Evolutionary conservation across 2,888 invertebrate species (phyloP).

Genomic region (Leptarthrus brevirostris): DNA sequence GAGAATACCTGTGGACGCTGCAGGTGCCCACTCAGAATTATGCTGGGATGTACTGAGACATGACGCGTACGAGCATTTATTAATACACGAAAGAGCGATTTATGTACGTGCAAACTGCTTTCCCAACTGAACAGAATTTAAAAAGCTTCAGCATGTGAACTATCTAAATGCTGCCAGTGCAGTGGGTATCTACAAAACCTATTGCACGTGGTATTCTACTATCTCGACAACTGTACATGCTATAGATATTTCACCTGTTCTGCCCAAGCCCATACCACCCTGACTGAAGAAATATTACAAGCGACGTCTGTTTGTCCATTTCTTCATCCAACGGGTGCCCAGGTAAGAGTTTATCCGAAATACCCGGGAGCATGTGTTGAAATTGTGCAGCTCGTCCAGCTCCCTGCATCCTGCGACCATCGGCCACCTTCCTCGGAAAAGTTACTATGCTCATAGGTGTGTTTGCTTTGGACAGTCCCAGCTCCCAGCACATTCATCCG

Average conservation of each 20-base stretch:
- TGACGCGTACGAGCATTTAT: slow-evolving; percentile 1
- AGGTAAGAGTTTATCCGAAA: slow-evolving; percentile 24
- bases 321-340: slow-evolving; percentile 17
- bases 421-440: background rate
- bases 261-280: background rate
- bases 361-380: slow-evolving; percentile 15
- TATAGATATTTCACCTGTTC: no score
- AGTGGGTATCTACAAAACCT: no score
- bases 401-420: background rate
- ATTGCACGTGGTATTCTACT: no score
- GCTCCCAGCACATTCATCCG: background rate
- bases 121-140: slow-evolving; percentile 1
- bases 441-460: no score
- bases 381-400: background rate
- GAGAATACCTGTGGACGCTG: background rate
- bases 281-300: background rate
- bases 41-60: no score
- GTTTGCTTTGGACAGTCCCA: background rate
- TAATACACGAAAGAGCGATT: background rate
- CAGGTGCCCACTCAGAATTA: background rate
- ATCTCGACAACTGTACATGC: no score
- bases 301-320: slow-evolving; percentile 14
- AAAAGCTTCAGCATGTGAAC: slow-evolving; percentile 11
- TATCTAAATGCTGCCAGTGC: no score
- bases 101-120: slow-evolving; percentile 24